These are phyloP conservation scores for Eurytoma californica DNA, from an alignment of 2,888 invertebrate genomes.

Conservation along the genomic window DNA sequence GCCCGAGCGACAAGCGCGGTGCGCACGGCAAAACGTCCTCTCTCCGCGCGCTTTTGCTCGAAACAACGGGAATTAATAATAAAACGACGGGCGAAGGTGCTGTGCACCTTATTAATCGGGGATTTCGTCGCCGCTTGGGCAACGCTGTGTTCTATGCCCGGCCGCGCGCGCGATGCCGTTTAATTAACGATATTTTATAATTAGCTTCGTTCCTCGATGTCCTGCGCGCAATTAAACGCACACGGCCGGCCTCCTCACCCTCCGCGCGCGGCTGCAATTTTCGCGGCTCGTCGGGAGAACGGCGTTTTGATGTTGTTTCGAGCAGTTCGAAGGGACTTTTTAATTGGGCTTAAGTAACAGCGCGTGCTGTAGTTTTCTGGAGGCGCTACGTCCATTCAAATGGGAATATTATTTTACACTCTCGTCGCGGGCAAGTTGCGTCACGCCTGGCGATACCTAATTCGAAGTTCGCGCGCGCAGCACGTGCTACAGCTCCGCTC, in stretches of 20 bases:
- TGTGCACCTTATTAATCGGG: neutral
- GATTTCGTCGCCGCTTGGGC: neutral
- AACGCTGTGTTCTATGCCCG: neutral
- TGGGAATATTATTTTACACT: no score
- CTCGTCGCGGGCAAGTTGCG: no score
- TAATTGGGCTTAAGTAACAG: no score
- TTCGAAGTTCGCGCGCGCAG: no score
- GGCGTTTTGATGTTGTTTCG: no score
- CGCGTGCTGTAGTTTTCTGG: no score
- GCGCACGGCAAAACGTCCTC: neutral
- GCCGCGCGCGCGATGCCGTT: constrained; percentile 3
- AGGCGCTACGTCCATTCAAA: no score
- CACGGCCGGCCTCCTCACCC: neutral
- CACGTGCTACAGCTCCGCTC: no score
- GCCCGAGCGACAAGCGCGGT: constrained; percentile 29
- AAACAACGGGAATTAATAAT: constrained; percentile 40
- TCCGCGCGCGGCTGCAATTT: neutral
- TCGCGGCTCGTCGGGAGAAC: no score
- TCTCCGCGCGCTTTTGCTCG: neutral
- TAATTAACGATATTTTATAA: constrained; percentile 25
- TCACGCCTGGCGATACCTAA: no score
- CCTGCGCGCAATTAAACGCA: no score
- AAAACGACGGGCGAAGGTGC: neutral
- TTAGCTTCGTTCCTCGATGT: neutral
- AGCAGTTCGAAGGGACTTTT: no score